phyloP scores from a whole-genome alignment of 2,113 vertebrate species.

The Piaya cayana region DNA sequence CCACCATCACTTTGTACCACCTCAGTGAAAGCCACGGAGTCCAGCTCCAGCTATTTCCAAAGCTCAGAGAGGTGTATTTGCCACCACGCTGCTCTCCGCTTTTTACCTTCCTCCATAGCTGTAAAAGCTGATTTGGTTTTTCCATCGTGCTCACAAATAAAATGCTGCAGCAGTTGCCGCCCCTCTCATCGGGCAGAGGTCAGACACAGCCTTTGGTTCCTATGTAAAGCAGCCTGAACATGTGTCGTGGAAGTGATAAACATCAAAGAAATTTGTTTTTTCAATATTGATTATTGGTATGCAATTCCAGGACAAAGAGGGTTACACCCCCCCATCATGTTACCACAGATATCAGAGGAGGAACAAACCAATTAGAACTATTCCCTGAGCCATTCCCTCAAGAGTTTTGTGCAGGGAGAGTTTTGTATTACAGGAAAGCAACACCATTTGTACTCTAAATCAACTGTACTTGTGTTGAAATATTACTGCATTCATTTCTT shows the following conservation, averaged over 20 bases:
- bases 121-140: neutral
- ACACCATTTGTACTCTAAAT: neutral
- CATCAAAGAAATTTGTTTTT: neutral
- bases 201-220: neutral
- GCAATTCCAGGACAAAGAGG: neutral
- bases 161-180: neutral
- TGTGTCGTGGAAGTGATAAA: neutral
- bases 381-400: neutral
- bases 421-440: slow-evolving; percentile 13
- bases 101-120: neutral
- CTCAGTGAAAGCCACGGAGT: accelerated
- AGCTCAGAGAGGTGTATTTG: neutral
- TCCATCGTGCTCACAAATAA: neutral
- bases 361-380: neutral
- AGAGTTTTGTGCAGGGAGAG: neutral
- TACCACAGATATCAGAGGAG: neutral
- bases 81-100: neutral
- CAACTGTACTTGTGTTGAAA: slow-evolving; percentile 17
- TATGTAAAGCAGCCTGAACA: neutral
- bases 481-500: neutral
- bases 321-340: accelerated
- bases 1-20: neutral
- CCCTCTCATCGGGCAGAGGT: accelerated
- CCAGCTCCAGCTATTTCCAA: neutral
- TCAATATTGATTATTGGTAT: neutral